A percentile compares a stretch with the other conserved stretches of the same genome.
Evolutionary conservation across 2,113 vertebrate genomes (phyloP).

Genomic region (Melanostigma gelatinosum): DNA sequence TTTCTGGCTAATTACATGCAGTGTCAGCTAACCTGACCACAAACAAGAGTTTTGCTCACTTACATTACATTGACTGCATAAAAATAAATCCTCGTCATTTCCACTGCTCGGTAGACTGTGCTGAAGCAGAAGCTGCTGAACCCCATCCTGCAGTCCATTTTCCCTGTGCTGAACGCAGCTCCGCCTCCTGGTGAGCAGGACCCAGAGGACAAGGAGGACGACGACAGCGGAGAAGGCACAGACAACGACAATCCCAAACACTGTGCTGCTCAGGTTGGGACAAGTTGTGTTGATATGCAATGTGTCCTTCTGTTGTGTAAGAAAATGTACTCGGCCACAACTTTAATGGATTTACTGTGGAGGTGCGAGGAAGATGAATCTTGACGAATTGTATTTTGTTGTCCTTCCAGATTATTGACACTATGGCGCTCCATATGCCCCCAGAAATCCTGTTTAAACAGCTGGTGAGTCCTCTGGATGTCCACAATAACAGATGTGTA

Average conservation of each 20-base stretch:
- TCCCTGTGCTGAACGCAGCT: conserved; percentile 86
- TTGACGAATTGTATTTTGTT: not conserved
- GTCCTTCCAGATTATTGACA: conserved; percentile 87
- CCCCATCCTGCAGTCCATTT: conserved; percentile 85
- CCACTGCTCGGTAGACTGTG: conserved; percentile 76
- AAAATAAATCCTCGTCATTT: not conserved
- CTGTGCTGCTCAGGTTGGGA: conserved; percentile 87
- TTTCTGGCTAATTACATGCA: not conserved
- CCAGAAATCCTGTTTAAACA: conserved; percentile 90
- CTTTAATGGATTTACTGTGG: not conserved
- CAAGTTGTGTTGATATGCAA: not conserved
- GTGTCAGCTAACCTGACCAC: not conserved
- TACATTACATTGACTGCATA: not conserved
- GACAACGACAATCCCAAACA: conserved; percentile 88
- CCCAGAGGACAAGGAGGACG: conserved; percentile 86
- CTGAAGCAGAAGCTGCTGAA: conserved; percentile 88
- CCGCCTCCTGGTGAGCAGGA: conserved; percentile 87
- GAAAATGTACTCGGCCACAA: not conserved
- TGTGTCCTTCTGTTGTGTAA: not conserved
- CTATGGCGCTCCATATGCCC: conserved; percentile 89
- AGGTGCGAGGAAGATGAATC: not conserved
- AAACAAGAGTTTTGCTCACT: not conserved
- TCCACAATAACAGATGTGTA: not conserved
- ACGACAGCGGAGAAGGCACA: conserved; percentile 73
- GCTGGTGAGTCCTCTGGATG: conserved; percentile 80